Conservation (phyloP, 2,888 invertebrate genomes). For the Bruchidius siliquastri region DNA sequence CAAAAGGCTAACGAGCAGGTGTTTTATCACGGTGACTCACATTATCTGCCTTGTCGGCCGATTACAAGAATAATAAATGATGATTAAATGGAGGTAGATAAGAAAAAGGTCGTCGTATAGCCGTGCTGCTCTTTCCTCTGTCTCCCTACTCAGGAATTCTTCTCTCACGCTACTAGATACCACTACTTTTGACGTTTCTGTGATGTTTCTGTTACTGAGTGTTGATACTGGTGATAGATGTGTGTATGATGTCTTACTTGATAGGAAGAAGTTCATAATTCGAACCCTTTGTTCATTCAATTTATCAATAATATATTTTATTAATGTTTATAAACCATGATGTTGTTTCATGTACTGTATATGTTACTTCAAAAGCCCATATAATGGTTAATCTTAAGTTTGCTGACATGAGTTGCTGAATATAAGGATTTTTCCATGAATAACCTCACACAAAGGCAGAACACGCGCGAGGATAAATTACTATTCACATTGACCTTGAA, state of each 20-base stretch:
- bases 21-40: background rate
- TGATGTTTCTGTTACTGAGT: background rate
- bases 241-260: background rate
- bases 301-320: too few relatives aligned
- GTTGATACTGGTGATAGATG: background rate
- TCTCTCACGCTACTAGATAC: slow-evolving; percentile 39
- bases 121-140: background rate
- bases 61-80: slow-evolving; percentile 41
- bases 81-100: slow-evolving; percentile 39
- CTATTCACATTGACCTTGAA: too few relatives aligned
- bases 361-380: too few relatives aligned
- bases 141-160: slow-evolving; percentile 35
- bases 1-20: background rate
- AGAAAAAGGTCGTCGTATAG: slow-evolving; percentile 14
- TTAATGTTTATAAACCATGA: too few relatives aligned
- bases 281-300: too few relatives aligned
- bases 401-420: too few relatives aligned
- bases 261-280: background rate
- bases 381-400: too few relatives aligned
- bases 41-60: slow-evolving; percentile 18
- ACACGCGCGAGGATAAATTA: too few relatives aligned
- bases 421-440: too few relatives aligned
- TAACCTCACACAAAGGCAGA: too few relatives aligned
- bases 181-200: background rate
- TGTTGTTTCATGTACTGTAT: too few relatives aligned